These are phyloP conservation scores for Luscinia megarhynchos DNA, from an alignment of 2,797 vertebrate species.

Conservation along the genomic window DNA sequence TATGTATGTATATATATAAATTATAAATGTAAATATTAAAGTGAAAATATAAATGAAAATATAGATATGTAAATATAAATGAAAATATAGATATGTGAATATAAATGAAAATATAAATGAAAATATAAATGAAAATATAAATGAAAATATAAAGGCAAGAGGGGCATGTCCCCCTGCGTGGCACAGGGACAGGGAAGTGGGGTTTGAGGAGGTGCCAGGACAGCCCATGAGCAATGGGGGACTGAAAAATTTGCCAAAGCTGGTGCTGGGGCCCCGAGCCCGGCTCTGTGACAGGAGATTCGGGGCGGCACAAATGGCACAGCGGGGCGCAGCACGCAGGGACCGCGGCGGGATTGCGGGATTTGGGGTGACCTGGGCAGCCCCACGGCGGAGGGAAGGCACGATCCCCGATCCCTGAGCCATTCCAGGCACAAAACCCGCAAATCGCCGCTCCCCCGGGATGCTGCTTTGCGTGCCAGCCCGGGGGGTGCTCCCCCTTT, in stretches of 20 bases:
- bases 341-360: too few relatives aligned
- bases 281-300: slow-evolving; percentile 21
- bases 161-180: too few relatives aligned
- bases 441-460: background rate
- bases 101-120: too few relatives aligned
- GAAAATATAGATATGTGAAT: too few relatives aligned
- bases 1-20: too few relatives aligned
- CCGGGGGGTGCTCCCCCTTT: background rate
- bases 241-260: background rate
- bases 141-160: too few relatives aligned
- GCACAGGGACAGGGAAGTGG: background rate
- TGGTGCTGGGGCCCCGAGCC: background rate
- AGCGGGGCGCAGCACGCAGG: too few relatives aligned
- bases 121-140: too few relatives aligned
- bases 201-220: background rate
- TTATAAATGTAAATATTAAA: too few relatives aligned
- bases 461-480: background rate
- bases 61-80: too few relatives aligned
- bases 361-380: background rate
- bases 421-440: fast-evolving
- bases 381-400: fast-evolving
- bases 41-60: too few relatives aligned
- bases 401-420: fast-evolving
- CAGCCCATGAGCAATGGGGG: background rate
- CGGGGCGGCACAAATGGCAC: background rate